Conservation (phyloP, 1,140 invertebrate genomes). For the Megathymus violae region DNA sequence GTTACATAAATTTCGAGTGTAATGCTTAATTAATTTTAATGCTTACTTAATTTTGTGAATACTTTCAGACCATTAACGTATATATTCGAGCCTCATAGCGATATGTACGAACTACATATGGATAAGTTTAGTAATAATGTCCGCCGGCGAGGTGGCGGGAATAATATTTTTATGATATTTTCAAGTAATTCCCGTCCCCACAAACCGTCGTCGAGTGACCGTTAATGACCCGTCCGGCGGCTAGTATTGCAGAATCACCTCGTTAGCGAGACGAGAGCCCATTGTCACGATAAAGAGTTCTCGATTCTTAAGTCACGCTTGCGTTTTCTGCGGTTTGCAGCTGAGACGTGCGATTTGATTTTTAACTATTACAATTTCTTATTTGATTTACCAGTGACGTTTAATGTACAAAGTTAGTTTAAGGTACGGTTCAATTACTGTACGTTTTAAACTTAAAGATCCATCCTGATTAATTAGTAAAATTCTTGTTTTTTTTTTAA, state of each 20-base stretch:
- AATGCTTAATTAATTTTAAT: too few relatives aligned
- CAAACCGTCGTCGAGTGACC: constrained; percentile 51
- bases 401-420: too few relatives aligned
- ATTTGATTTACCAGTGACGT: too few relatives aligned
- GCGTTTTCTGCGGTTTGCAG: constrained; percentile 12
- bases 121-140: too few relatives aligned
- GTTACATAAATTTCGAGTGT: too few relatives aligned
- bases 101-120: not conserved
- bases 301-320: constrained; percentile 43
- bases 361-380: constrained; percentile 3
- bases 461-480: too few relatives aligned
- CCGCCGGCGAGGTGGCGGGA: constrained; percentile 23
- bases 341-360: not conserved
- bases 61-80: too few relatives aligned
- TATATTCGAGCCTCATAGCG: too few relatives aligned
- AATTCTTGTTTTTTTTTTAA: too few relatives aligned
- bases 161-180: constrained; percentile 51
- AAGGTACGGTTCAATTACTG: too few relatives aligned
- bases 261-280: constrained; percentile 54
- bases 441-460: too few relatives aligned
- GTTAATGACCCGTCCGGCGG: constrained; percentile 59
- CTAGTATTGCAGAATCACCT: constrained; percentile 58
- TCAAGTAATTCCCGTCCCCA: constrained; percentile 36
- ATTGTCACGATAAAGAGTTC: constrained; percentile 62
- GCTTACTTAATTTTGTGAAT: too few relatives aligned